Evolutionary conservation across 2,113 vertebrate species (phyloP).

Genomic region (Calidris pugnax): DNA sequence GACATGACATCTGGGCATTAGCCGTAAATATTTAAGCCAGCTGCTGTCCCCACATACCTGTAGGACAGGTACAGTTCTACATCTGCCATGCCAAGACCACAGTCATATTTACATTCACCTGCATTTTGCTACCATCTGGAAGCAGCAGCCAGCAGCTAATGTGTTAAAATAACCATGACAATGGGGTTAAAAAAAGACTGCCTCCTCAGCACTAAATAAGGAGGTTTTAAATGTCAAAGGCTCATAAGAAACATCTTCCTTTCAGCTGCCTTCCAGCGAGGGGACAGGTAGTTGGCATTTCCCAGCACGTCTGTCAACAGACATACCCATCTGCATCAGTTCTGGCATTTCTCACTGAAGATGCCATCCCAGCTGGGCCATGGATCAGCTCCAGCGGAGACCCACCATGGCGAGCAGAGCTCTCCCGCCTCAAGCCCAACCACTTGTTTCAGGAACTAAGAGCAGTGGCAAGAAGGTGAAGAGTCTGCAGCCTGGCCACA

Average conservation of each 20-base stretch:
- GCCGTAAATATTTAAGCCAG: not conserved
- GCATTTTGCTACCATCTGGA: not conserved
- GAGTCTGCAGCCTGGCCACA: not conserved
- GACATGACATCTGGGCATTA: not conserved
- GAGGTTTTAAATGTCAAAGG: not conserved
- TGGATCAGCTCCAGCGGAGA: not conserved
- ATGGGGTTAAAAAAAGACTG: accelerated
- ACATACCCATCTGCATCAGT: not conserved
- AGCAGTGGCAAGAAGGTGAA: not conserved
- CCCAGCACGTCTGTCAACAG: not conserved
- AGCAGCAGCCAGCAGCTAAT: not conserved
- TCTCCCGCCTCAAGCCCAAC: not conserved
- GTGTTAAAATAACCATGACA: not conserved
- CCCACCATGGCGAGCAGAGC: accelerated
- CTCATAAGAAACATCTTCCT: not conserved
- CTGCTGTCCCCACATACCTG: accelerated
- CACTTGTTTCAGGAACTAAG: accelerated
- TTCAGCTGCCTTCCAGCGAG: not conserved
- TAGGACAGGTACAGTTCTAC: not conserved
- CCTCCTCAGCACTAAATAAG: not conserved
- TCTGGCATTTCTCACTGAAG: not conserved
- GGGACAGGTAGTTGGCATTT: slow-evolving; percentile 17
- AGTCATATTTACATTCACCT: not conserved
- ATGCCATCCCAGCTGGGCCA: not conserved
- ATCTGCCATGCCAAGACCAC: not conserved